Evolutionary conservation across 2,797 vertebrate species (phyloP), one percentile per base, ranked within the genome.

Genomic region (Periparus ater): DNA sequence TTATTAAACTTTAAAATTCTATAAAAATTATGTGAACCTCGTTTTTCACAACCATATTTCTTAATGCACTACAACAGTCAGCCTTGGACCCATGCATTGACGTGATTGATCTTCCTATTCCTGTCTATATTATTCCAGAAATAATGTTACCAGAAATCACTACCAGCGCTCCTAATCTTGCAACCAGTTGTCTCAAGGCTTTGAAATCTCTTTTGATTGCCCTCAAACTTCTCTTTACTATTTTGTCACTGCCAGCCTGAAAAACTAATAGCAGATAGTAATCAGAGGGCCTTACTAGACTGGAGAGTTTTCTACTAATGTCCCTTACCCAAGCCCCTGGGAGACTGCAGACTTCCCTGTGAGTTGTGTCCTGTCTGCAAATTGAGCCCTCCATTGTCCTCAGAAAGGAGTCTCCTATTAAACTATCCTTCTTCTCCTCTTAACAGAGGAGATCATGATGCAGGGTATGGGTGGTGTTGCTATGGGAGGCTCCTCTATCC

Each of bases 321-420:
- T 53, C n/a, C 11, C 38, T 36, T 71, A 71, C 14, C 21, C 3
- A 1, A 36, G 29, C 12, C 40, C 29, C 48, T 62, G n/a, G 47
- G 23, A 62, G 67, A 62, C 27, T 61, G 38, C 38, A 81, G 32
- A 36, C 47, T 61, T 61, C 22, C 14, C 40, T 53, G 21, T 61
- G 57, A 32, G 18, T 10, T 82, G 48, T 22, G 12, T 71, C 21
- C 11, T 45, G 17, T 71, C 48, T 71, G 27, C 48, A 62, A 27
- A 45, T 22, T 1, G 2, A 11, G 40, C 48, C 27, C 8, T 62
- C 48, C 0, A 0, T 45, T 45, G 34, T 60, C 13, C 66, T 45
- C 42, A 54, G 40, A 62, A 62, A n/a, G 40, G 23, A 54, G 18
- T 47, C 9, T 45, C n/a, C 18, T 54, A 22, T 47, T 54, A 54